Conservation (phyloP, 2,113 vertebrate genomes). For the Tachysurus vachellii region DNA sequence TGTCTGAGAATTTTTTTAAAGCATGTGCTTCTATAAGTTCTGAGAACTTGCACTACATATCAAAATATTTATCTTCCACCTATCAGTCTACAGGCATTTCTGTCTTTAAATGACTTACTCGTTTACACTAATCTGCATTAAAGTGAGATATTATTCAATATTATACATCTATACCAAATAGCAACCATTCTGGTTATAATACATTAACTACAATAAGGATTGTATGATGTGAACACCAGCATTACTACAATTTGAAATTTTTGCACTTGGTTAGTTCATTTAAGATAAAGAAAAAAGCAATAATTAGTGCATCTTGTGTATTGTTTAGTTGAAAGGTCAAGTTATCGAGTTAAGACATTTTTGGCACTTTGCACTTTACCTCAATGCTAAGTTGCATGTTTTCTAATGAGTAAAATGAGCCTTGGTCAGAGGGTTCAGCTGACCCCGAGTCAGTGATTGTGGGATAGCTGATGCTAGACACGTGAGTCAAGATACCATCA, state of each 20-base stretch:
- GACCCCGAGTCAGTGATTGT: constrained; percentile 70
- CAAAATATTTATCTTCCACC: background rate
- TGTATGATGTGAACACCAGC: background rate
- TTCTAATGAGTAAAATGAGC: constrained; percentile 70
- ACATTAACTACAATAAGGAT: background rate
- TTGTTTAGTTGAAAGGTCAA: background rate
- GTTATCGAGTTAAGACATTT: constrained; percentile 17
- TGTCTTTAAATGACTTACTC: background rate
- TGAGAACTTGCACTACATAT: background rate
- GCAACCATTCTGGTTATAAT: background rate
- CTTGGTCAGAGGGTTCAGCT: constrained; percentile 68
- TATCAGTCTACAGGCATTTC: background rate
- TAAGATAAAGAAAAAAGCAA: constrained; percentile 1
- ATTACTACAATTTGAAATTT: background rate
- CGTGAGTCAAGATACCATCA: constrained; percentile 71
- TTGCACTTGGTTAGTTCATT: background rate
- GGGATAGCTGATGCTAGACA: constrained; percentile 68
- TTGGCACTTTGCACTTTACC: constrained; percentile 69
- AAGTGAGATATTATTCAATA: background rate
- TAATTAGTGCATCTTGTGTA: background rate
- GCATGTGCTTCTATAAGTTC: background rate
- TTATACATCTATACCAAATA: background rate
- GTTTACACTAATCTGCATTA: background rate
- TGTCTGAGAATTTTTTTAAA: background rate
- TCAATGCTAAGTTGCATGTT: constrained; percentile 71